Base-by-base conservation (phyloP, 2,797 vertebrate genomes). In the Stomatorhinus walkeri region DNA sequence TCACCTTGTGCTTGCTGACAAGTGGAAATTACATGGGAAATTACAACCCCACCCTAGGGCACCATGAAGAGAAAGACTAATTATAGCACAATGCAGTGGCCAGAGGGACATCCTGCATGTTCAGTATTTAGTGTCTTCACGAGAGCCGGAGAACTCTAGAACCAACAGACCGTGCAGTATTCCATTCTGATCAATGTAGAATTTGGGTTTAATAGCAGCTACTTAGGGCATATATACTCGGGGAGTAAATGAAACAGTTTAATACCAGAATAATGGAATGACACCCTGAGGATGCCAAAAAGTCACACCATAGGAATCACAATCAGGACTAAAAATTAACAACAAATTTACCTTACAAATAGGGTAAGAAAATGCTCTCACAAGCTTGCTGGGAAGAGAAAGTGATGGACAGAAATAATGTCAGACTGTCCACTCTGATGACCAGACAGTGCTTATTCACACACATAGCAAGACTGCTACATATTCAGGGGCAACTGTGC, bases 1-100 rank as follows among this genome's bases (percentile, higher is more conserved):
- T 56, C 52, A 87, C 85, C 85, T 87, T 87, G 85, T 36, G 85
- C 86, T 87, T 87, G 86, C 86, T 87, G 86, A 87, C 86, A 48
- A 40, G 86, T 87, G 22, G 54, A 87, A 87, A 87, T 59, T 87
- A 87, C 85, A 56, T 87, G 85, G 85, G 85, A 87, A 87, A 87
- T 51, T 87, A 56, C 51, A 87, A 56, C 85, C 85, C 36, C 52
- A 16, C 85, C 52, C 51, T n/a, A 87, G 85, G 85, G 85, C 51
- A 32, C 51, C 85, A 87, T 40, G 51, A 87, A 43, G 85, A 7
- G 49, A 54, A 54, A 40, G 52, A 16, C 51, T 24, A 87, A 40
- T 28, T 36, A 36, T 40, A 24, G 85, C 24, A 19, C 32, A 32
- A 56, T 22, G 24, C 48, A 87, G 52, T 22, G 8, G 32, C 49